Evolutionary conservation across 2,113 vertebrate genomes (phyloP), one percentile per base, ranked within the genome.

Genomic region (Triplophysa dalaica): DNA sequence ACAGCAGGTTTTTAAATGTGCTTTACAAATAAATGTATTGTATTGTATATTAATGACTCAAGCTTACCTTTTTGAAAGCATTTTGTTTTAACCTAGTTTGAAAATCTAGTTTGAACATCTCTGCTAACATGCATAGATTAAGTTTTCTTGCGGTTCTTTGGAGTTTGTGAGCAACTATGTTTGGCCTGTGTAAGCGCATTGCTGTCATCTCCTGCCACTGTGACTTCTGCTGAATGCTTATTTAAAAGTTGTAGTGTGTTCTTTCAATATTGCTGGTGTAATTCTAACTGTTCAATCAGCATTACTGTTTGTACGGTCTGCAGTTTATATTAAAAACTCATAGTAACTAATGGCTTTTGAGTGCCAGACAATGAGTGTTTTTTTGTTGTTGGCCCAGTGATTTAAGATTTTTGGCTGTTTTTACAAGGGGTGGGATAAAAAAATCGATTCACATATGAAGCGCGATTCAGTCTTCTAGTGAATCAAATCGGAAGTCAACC

Each of bases 211-310:
- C 41, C 14, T n/a, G 45, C 21, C 2, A 45, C 21, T 61, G 16
- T 52, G 8, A 74, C 56, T 22, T 74, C 70, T 74, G 54, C 29
- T 60, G 60, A 61, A 61, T 61, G 70, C 56, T 60, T 11, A 3
- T 74, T 74, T 74, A 43, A 56, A 12, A 22, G 21, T 5, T 61
- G 10, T 21, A 61, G 14, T 54, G 14, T 17, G 14, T 54, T 17
- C 1, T 50, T 75, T 75, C 43, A 1, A 5, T 50, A 9, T 26
- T n/a, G 24, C 43, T 63, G 73, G 70, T 61, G 19, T 75, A 13
- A 24, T 64, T 75, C 45, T 19, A 63, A 75, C 21, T 63, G 60
- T 48, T 75, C 60, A 63, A 62, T 63, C 17, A 75, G 43, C 43
- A 16, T 74, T 75, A 64, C 26, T 75, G 22, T 75, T 75, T 50